Evolutionary conservation across 2,888 invertebrate genomes (phyloP).

Genomic region (Fabriciana adippe): DNA sequence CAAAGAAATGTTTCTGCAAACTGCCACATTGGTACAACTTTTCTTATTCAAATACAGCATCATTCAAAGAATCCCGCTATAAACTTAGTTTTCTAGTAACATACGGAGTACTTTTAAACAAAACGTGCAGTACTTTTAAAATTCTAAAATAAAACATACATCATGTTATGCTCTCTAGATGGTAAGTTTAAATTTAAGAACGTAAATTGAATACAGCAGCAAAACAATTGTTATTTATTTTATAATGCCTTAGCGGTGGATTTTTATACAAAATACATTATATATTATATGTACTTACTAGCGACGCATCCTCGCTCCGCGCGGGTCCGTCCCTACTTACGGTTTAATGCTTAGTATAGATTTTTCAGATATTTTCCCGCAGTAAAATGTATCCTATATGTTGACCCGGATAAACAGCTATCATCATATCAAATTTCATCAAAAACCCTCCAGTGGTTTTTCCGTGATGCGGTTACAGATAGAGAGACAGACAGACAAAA

Average conservation of each 20-base stretch:
- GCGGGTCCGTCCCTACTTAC: too few relatives aligned
- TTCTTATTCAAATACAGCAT: constrained; percentile 34
- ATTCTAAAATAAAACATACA: constrained; percentile 7
- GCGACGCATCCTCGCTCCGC: too few relatives aligned
- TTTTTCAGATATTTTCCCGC: too few relatives aligned
- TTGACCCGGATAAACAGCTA: too few relatives aligned
- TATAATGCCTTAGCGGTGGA: background rate
- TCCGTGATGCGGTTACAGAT: too few relatives aligned
- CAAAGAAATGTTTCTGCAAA: constrained; percentile 7
- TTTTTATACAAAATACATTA: too few relatives aligned
- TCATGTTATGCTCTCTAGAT: background rate
- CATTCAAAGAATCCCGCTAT: constrained; percentile 28
- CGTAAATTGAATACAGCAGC: background rate
- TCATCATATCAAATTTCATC: too few relatives aligned
- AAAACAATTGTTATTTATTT: background rate
- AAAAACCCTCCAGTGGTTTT: too few relatives aligned
- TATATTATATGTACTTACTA: too few relatives aligned
- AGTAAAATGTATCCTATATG: too few relatives aligned
- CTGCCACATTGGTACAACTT: constrained; percentile 31
- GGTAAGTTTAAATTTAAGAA: background rate
- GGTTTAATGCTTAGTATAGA: too few relatives aligned
- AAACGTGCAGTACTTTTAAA: constrained; percentile 14
- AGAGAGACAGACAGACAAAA: too few relatives aligned
- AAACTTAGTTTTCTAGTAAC: constrained; percentile 34
- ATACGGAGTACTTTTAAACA: constrained; percentile 20